Evolutionary conservation across 2,113 vertebrate genomes (phyloP), one percentile per base, ranked within the genome.

Genomic region (Thalassarche chlororhynchos): DNA sequence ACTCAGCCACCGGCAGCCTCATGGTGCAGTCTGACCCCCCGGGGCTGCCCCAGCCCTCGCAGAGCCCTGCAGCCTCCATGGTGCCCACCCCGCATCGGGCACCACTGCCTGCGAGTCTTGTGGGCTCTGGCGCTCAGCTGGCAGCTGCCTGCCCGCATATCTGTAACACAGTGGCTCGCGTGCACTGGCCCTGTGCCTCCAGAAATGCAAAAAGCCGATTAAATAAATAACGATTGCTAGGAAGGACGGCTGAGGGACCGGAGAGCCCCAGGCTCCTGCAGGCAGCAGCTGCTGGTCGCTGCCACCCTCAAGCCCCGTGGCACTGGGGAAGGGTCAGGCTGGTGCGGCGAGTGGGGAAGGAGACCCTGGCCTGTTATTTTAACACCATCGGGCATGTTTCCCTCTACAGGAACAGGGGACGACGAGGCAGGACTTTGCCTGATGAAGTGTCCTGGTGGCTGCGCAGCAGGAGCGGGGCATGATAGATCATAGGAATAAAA

Each of bases 401-500:
- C 76, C 77, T 55, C 86, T 14, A 44, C 68, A 66, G 94, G 78
- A 84, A n/a, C 23, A 7, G 18, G 19, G 87, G 84, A 65, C 68
- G 65, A 87, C 44, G 58, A 85, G 96, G 96, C 92, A 66, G 92
- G 90, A 78, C 62, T 91, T 93, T 46, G 94, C 87, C 92, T 97
- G 98, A 95, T 89, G 70, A 96, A 98, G 88, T 78, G 94, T 96
- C 95, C 96, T 83, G 14, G 92, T 36, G 96, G 91, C 72, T 42
- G 92, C 2, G 5, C 93, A 49, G 93, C 92, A 58, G 96, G 78
- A 70, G 87, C 60, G 8, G 52, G 31, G 88, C 60, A 79, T 93
- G 97, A 98, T 94, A 93, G 97, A 98, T 94, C 87, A 97, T 42
- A 60, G 94, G 87, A 83, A 84, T 93, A 90, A 97, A 93, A 79